Base-by-base conservation (phyloP, 2,113 vertebrate species). In the Hippocampus mohnikei region DNA sequence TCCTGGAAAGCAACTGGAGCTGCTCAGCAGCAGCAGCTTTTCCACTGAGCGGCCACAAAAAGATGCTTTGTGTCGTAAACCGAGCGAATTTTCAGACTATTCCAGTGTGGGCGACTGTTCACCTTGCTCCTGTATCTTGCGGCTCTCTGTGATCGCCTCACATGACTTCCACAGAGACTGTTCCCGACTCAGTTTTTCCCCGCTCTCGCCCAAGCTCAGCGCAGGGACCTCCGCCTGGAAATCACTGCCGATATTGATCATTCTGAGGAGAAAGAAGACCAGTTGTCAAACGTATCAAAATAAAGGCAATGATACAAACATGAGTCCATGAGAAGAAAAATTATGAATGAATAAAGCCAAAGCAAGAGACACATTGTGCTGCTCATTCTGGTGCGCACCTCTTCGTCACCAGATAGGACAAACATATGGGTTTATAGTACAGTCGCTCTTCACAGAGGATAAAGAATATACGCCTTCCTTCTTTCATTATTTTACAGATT, bases 1-100 rank as follows among this genome's bases (percentile, higher is more conserved):
- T 73, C 91, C 92, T 84, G 92, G 92, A 40, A 93, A 21, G 12
- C 90, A 93, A 59, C 92, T 91, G 65, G 93, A 94, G 77, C 88
- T 90, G 62, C 92, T 90, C 84, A 94, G 76, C 42, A 87, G 89
- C 70, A 94, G 60, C 81, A 94, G 79, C 80, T 73, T 85, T 72
- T 90, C 92, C 81, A 93, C 93, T 94, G 74, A 3, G 10, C 25
- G 71, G 63, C 71, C 21, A 61, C 52, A 85, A 42, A 15, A 70
- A 5, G 23, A 13, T 5, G 11, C 7, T 6, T 5, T 15, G 55
- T 25, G 5, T 15, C 56, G 12, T 59, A 6, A 59, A 56, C 9
- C 3, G 2, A 56, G 25, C 3, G 25, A 5, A 25, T 5, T 15
- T 11, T 25, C 3, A 10, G 55, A 53, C 15, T 8, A 33, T 60